Evolutionary conservation across 2,888 invertebrate genomes (phyloP), one percentile per base, ranked within the genome.

Genomic region (Agriopis leucophaearia): DNA sequence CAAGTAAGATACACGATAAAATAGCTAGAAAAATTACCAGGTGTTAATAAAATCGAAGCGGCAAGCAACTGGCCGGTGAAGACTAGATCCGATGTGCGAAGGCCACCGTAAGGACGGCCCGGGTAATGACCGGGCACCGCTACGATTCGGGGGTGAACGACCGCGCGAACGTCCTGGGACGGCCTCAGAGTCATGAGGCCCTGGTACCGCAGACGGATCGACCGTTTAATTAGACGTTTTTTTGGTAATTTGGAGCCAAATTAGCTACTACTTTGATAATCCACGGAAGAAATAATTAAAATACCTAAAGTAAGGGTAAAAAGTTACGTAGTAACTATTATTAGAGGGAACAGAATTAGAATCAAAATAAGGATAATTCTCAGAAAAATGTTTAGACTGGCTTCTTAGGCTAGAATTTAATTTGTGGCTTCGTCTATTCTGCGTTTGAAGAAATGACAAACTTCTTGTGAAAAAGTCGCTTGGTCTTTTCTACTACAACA

Each of bases 141-240:
- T 69, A 69, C 64, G 88, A 89, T 92, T 92, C 81, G 92, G 91
- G 90, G 91, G 88, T 91, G 91, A 85, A 80, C 89, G 91, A 91
- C 88, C 82, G 85, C 81, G 81, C 84, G 87, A 80, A 84, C 89
- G 91, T 91, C 90, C 91, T 90, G 88, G 83, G 85, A 83, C 69
- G 82, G 82, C 86, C 90, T 89, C 88, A 57, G 59, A 59, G 68
- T 74, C 69, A 72, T 75, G 72, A 66, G 66, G 66, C 66, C 74
- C 75, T 72, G 63, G 75, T 75, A 74, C 62, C 42, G 64, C 55
- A 68, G 55, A 64, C 66, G 35, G 60, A n/a, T 56, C 13, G 64
- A 72, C 47, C 54, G 52, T 58, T 67, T 69, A 69, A 66, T 69
- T 47, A 45, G 42, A 38, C n/a, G 12, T 35, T 66, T 66, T 47